Base-by-base conservation (phyloP, 30 jellyfish, hydroid and myxozoan genomes). In the Mastigias papua region DNA sequence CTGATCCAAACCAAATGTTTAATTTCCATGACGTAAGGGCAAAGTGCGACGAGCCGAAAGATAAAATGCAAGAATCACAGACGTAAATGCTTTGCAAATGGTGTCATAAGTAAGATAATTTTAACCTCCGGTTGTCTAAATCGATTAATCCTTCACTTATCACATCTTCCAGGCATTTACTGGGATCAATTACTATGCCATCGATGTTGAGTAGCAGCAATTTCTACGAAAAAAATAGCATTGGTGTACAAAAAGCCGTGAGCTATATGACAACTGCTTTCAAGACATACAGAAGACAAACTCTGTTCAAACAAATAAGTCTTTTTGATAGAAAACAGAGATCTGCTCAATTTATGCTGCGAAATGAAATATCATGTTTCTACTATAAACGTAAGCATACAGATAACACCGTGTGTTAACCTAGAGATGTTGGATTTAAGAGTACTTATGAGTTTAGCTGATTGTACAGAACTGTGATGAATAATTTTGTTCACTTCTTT, bases 181-280 rank as follows among this genome's bases (percentile, higher is more conserved):
- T 60, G 27, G 94, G 86, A 46, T 62, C 76, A 77, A 85, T 61
- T 10, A 61, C 63, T 11, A 32, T 30, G 77, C 23, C 84, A 21
- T 84, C 72, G 27, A 28, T 57, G 81, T 29, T 60, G 83, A 73
- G 34, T 15, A 85, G 65, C 15, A 49, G 82, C 22, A 85, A 81
- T 64, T 85, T 85, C 94, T 85, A 77, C 29, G 67, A 67, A 32
- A 69, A 28, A 32, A n/a, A n/a, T n/a, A n/a, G n/a, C n/a, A n/a
- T n/a, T n/a, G n/a, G 62, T 57, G 19, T 17, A 57, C 17, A 23
- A 57, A 5, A 57, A 5, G 69, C 17, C 0, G 19, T 23, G 17
- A 17, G 25, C 17, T 17, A 20, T 23, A 57, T 57, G 69, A 57
- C 8, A 5, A 57, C 54, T 42, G 0, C 7, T 42, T 42, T 0